Base-by-base conservation (phyloP, 2,113 vertebrate genomes). In the Hypocryptadius cinnamomeus region DNA sequence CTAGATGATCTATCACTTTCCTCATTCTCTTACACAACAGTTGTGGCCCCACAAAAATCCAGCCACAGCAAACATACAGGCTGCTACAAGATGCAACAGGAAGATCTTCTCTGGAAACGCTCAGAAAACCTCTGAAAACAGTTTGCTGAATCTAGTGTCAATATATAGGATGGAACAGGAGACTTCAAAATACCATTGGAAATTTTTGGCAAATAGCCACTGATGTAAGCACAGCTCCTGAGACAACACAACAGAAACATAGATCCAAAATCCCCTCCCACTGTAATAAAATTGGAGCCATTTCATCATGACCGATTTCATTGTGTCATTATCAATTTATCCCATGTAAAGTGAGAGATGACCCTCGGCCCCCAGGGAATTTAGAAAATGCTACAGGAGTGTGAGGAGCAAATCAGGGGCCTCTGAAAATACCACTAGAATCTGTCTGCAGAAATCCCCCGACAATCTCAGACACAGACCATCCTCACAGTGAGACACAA, bases 261-360 rank as follows among this genome's bases (percentile, higher is more conserved):
- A 2, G 42, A 63, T 69, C 84, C 54, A 35, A 92, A 92, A 85
- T 77, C 56, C 40, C 24, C 37, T 91, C 71, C 86, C 60, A 28
- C 7, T 71, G 40, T 68, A 90, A 94, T 83, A 90, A 92, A 91
- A 93, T 45, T 39, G 87, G 81, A 93, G 68, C 47, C 72, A 60
- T 87, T 96, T 92, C 85, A 93, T 89, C 81, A 53, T 64, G 73
- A 96, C 63, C 18, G 64, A 92, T 96, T 94, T 93, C 82, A 59
- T 63, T 71, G 64, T 91, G 82, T 91, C 90, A 90, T 91, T 83
- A 87, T 60, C 81, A 85, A 93, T 94, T 96, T 95, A 89, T 69
- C 65, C 82, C 82, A 48, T 17, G 39, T 73, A 76, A 92, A 85
- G 82, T 21, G 31, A 89, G 92, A 74, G 86, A 86, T 61, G 83